Base-by-base conservation (phyloP, 1,140 invertebrate genomes). In the Caenorhabditis briggsae region DNA sequence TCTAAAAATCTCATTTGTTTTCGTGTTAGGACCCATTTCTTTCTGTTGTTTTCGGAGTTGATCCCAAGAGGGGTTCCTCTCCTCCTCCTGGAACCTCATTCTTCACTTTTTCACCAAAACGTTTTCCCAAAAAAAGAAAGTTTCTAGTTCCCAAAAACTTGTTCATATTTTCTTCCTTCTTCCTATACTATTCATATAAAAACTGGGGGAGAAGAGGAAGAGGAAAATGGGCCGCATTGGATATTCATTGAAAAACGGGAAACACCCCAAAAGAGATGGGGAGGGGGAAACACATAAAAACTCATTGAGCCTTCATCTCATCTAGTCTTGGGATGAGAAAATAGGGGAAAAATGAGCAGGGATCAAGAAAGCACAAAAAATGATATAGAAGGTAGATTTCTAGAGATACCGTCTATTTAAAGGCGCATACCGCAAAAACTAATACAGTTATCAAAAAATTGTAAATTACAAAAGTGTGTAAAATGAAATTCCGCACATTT, bases 161-260 rank as follows among this genome's bases (percentile, higher is more conserved):
- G n/a, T 20, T 20, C 43, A 2, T 65, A n/a, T 43, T 46, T 6
- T 9, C 46, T 11, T 25, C 41, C 9, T 16, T 48, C 41, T 85
- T 59, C 43, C 41, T 83, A 53, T 46, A 43, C 58, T 83, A 59
- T 61, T 83, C 58, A 58, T 83, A 43, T 59, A 61, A 83, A 61
- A 59, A 41, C 11, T 18, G 23, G n/a, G 43, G 18, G n/a, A 25
- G 48, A 48, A 48, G 23, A 70, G 9, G 65, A 64, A 64, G 18
- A 64, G 33, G 61, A 64, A 11, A 41, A 70, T 70, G 65, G n/a
- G 53, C 16, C 5, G 46, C 70, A 78, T 78, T 14, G 70, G 70
- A 78, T 78, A 78, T 78, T 78, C 70, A 78, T 78, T 46, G 70
- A 78, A 78, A 78, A 78, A 46, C 46, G 46, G 25, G 56, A 58